A percentile compares a stretch with the other conserved stretches of the same genome.
These are phyloP conservation scores for Nyctereutes procyonoides DNA, from an alignment of 2,113 vertebrate species.

Conservation along the genomic window DNA sequence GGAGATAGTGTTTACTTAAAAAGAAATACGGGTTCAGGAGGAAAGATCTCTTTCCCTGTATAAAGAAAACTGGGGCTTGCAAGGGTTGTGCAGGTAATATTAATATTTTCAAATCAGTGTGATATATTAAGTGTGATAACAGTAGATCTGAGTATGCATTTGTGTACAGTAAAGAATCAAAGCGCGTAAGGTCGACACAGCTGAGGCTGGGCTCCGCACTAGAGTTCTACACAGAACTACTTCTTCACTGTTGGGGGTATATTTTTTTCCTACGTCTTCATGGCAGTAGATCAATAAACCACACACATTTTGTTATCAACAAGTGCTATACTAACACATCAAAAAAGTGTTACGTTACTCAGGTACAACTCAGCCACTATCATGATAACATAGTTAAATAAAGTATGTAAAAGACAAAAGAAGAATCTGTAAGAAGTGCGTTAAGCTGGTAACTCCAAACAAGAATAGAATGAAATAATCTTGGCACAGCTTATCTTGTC, in stretches of 20 bases:
- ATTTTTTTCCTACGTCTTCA: background rate
- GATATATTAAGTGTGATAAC: background rate
- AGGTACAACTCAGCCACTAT: background rate
- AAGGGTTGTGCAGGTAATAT: background rate
- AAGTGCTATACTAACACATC: background rate
- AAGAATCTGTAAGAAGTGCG: slow-evolving; percentile 23
- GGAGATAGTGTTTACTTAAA: background rate
- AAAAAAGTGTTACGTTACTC: background rate
- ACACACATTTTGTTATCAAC: background rate
- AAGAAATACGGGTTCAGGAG: background rate
- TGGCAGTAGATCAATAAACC: background rate
- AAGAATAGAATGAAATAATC: background rate
- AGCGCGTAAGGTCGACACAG: background rate
- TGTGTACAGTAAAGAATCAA: background rate
- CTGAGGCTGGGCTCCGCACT: background rate
- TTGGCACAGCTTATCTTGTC: background rate
- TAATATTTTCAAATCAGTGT: background rate
- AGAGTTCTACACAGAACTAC: background rate
- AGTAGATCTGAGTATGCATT: background rate
- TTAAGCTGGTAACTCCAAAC: background rate
- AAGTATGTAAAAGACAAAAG: background rate
- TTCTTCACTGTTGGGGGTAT: background rate
- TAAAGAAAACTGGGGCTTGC: background rate
- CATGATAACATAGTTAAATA: background rate
- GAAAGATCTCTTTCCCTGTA: background rate